Base-by-base conservation (phyloP, 2,113 vertebrate genomes). In the Amblyornis subalaris region DNA sequence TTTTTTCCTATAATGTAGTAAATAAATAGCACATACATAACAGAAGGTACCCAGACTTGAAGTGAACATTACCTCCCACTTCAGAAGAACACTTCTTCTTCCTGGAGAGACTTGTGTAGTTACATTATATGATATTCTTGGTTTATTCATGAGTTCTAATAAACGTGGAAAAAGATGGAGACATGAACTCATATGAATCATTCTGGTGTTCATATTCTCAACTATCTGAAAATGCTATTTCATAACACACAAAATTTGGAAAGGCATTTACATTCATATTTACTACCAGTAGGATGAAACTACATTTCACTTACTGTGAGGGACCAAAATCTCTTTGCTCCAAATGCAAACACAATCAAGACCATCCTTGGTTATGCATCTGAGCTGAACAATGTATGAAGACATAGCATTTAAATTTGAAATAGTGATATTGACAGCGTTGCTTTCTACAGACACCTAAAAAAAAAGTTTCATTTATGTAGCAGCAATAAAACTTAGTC, bases 271-370 rank as follows among this genome's bases (percentile, higher is more conserved):
- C 23, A 47, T 77, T 85, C 12, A 36, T 76, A 17, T 3, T 83
- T 89, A 42, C 36, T 54, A 19, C n/a, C 16, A 72, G 17, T 24
- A 74, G 45, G 40, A 77, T 24, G 44, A 87, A 91, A 65, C 14
- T 25, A 7, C 28, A 40, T 92, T 93, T 77, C 50, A 97, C 95
- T 95, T 95, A 97, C 96, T 97, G 77, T 96, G 95, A 81, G 95
- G 88, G 28, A 97, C 92, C 53, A 91, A 69, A 89, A 93, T 94
- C 14, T 97, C 95, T 73, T 86, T 75, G 62, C 80, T 96, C 96
- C 97, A 97, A 90, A 85, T 1, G 16, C 96, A 97, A 83, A 96
- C 88, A 84, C 95, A 96, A 45, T 74, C 64, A 9, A 74, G 51
- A 36, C 6, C 50, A 42, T 80, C 51, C 29, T 65, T 84, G 57